These are phyloP conservation scores for Pomatostomus ruficeps DNA, from an alignment of 2,113 vertebrate genomes.

Conservation along the genomic window DNA sequence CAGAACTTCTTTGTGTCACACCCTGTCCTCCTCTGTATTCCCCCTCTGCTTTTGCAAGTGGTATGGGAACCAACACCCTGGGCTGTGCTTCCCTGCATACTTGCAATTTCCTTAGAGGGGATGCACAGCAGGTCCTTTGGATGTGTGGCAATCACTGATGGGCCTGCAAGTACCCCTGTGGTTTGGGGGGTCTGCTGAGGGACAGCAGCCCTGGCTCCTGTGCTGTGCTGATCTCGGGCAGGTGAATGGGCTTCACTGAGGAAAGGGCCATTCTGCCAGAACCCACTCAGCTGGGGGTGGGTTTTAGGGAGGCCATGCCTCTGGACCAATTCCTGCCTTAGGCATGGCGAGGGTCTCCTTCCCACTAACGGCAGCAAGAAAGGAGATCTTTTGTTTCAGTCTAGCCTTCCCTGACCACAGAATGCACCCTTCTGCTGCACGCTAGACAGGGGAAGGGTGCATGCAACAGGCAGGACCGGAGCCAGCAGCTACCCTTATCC, in stretches of 20 bases:
- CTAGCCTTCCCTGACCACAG: background rate
- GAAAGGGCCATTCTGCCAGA: background rate
- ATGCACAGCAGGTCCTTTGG: too few relatives aligned
- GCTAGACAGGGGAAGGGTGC: background rate
- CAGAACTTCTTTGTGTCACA: background rate
- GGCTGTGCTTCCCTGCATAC: background rate
- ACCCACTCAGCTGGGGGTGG: background rate
- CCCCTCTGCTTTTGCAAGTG: background rate
- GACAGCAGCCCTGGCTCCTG: too few relatives aligned
- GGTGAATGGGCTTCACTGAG: background rate
- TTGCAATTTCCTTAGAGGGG: too few relatives aligned
- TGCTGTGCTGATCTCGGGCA: too few relatives aligned
- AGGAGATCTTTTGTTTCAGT: background rate
- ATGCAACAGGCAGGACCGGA: background rate
- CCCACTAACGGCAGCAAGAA: background rate
- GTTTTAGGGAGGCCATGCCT: background rate
- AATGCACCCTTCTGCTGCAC: background rate
- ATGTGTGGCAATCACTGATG: too few relatives aligned
- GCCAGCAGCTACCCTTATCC: background rate
- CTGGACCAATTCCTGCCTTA: background rate
- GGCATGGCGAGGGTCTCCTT: background rate
- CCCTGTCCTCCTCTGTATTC: background rate
- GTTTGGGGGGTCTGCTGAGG: too few relatives aligned
- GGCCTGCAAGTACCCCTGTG: too few relatives aligned
- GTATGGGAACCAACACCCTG: too few relatives aligned